These are phyloP conservation scores for Colletes gigas DNA, from an alignment of 1,140 invertebrate species.

Conservation along the genomic window DNA sequence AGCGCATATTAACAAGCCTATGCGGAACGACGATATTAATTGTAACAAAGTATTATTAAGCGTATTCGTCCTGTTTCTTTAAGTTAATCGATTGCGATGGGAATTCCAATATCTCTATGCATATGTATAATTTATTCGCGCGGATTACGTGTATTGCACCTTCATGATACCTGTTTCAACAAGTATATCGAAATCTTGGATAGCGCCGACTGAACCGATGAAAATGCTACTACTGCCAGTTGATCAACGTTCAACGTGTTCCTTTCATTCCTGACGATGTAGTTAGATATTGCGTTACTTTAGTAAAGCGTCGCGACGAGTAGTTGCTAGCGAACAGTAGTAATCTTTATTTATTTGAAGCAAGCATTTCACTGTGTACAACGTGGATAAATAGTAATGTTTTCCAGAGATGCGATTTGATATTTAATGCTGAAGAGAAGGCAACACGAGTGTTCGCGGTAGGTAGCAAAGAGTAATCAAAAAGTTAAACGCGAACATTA, in stretches of 20 bases:
- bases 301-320: constrained; percentile 37
- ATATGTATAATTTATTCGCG: constrained; percentile 29
- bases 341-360: constrained; percentile 61
- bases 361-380: constrained; percentile 58
- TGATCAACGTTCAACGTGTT: constrained; percentile 43
- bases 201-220: constrained; percentile 39
- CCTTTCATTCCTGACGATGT: constrained; percentile 54
- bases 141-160: not conserved
- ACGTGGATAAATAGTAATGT: constrained; percentile 49
- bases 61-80: constrained; percentile 24
- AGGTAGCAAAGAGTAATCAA: constrained; percentile 1
- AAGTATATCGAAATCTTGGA: constrained; percentile 3
- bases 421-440: constrained; percentile 57
- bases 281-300: constrained; percentile 53
- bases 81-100: constrained; percentile 16
- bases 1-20: constrained; percentile 5
- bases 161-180: constrained; percentile 5
- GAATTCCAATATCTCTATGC: constrained; percentile 19
- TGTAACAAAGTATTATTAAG: constrained; percentile 39
- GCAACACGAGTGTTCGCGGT: constrained; percentile 16
- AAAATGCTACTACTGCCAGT: constrained; percentile 65
- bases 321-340: constrained; percentile 55
- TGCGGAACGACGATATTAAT: constrained; percentile 20
- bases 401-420: constrained; percentile 57
- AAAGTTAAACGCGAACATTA: constrained; percentile 19